phyloP scores from a whole-genome alignment of 2,888 invertebrate genomes.

The Drosophila cracens region DNA sequence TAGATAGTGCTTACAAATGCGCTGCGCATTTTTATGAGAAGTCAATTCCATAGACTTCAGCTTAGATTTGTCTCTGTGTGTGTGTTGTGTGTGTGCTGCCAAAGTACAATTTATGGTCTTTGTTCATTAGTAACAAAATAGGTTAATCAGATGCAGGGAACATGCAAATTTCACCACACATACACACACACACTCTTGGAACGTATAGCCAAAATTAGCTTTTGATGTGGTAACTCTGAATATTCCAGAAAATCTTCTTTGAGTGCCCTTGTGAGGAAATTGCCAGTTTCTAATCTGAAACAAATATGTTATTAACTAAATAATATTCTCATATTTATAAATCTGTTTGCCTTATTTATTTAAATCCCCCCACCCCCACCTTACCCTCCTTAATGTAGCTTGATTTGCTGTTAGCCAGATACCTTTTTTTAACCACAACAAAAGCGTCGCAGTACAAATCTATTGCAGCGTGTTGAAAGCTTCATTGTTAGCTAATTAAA shows the following conservation, averaged over 20 bases:
- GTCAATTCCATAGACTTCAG: constrained; percentile 24
- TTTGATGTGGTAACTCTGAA: not conserved
- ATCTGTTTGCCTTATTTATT: not conserved
- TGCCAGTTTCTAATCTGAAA: not conserved
- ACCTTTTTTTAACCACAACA: not conserved
- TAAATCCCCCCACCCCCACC: not conserved
- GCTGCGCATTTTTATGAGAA: constrained; percentile 61
- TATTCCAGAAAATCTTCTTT: not conserved
- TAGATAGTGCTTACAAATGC: constrained; percentile 44
- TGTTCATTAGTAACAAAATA: constrained; percentile 71
- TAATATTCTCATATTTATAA: not conserved
- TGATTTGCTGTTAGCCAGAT: not conserved
- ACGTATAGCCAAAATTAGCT: constrained; percentile 13
- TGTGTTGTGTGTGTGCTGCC: constrained; percentile 17
- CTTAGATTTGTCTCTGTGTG: constrained; percentile 23
- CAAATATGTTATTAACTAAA: not conserved
- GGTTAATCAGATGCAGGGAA: constrained; percentile 69
- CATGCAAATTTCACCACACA: constrained; percentile 33
- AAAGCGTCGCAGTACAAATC: not conserved
- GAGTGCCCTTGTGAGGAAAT: not conserved
- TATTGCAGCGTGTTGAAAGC: not conserved
- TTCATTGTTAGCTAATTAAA: constrained; percentile 57
- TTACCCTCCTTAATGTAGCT: too few species aligned
- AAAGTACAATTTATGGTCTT: constrained; percentile 63
- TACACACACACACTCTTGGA: not conserved